Base-by-base conservation (phyloP, 2,113 vertebrate genomes). In the Nycticebus coucang region DNA sequence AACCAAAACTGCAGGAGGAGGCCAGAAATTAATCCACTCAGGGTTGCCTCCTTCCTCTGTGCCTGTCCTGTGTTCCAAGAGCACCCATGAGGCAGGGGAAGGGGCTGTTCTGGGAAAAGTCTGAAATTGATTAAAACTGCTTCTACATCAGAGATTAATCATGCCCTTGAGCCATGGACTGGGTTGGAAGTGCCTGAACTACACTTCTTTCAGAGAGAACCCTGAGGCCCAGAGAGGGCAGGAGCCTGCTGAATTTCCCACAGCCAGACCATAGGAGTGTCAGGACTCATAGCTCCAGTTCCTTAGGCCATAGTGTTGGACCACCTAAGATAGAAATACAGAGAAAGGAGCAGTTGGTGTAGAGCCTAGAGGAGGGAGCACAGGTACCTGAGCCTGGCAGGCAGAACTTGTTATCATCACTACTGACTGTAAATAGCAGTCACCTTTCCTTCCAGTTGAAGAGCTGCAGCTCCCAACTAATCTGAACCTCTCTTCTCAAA, bases 91-190 rank as follows among this genome's bases (percentile, higher is more conserved):
- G 35, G 21, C 50, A 55, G 12, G 55, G 14, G 45, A 77, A 89
- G 74, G 26, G 55, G 50, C 69, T 89, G 82, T 87, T 90, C 77
- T 7, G 3, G 71, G 60, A 91, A 95, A 94, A 72, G 60, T 15
- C 35, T 88, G 12, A 95, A 92, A 55, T 95, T 81, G 92, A 75
- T 82, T 60, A 80, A 95, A 95, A 35, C 60, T 81, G 37, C 55
- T 91, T 59, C 60, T 85, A 55, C 77, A 60, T 41, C 72, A 82
- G 83, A 79, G 72, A 17, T 87, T 74, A 87, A 53, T 14, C 33
- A 0, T 94, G 64, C 21, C 89, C 26, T 69, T 84, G 57, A 96
- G 41, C 66, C 8, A n/a, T 57, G 37, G 55, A 7, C 22, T 86
- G 7, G 7, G n/a, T 19, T 57, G 45, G 71, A 81, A 90, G n/a